Percentiles rank a stretch among this genome's conserved stretches.
Conservation (phyloP, 2,113 vertebrate species). For the Anoura caudifer region DNA sequence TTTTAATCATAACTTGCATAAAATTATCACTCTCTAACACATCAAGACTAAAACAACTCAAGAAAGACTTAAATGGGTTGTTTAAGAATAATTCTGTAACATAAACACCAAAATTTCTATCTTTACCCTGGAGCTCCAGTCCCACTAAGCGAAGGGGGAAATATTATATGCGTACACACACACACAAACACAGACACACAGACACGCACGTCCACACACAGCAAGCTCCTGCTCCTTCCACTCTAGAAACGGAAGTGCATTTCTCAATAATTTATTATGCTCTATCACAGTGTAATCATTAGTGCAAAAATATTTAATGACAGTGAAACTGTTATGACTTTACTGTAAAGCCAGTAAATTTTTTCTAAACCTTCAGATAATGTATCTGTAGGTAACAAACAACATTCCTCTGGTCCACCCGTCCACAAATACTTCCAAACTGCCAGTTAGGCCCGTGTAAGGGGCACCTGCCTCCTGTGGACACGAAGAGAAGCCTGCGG, state of each 20-base stretch:
- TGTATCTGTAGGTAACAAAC: constrained; percentile 73
- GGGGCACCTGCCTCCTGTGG: constrained; percentile 6
- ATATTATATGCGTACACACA: constrained; percentile 37
- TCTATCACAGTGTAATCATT: constrained; percentile 80
- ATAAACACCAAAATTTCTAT: constrained; percentile 91
- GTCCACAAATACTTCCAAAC: constrained; percentile 53
- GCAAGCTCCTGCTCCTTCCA: constrained; percentile 70
- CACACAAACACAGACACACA: neutral
- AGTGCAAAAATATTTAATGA: constrained; percentile 88
- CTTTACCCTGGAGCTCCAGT: constrained; percentile 83
- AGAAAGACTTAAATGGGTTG: constrained; percentile 90
- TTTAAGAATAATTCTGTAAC: constrained; percentile 94
- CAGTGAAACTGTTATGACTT: constrained; percentile 86
- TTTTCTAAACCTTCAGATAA: constrained; percentile 73
- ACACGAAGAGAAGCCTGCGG: constrained; percentile 42
- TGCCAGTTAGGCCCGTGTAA: neutral
- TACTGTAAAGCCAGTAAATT: constrained; percentile 75
- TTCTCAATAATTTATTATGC: constrained; percentile 82
- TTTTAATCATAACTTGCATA: constrained; percentile 98
- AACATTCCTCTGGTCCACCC: constrained; percentile 68
- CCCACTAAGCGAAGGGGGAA: constrained; percentile 72
- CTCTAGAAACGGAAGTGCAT: constrained; percentile 77
- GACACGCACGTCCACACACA: constrained; percentile 55
- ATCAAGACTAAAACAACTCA: constrained; percentile 94
- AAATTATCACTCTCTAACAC: constrained; percentile 95